Evolutionary conservation across 2,113 vertebrate species (phyloP).

Genomic region (Rana temporaria): DNA sequence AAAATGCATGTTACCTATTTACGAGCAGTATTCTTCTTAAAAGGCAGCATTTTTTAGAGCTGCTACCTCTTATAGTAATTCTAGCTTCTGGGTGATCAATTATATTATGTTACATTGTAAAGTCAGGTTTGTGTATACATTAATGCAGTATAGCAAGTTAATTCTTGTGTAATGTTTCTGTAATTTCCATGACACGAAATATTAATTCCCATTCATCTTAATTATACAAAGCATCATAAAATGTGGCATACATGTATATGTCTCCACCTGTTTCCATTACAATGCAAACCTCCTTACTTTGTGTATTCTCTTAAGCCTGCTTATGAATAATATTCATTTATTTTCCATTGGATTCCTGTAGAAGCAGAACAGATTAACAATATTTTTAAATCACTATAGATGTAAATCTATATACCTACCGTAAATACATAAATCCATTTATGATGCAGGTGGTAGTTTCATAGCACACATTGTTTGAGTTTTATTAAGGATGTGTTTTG

Average conservation of each 20-base stretch:
- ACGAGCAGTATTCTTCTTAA: not conserved
- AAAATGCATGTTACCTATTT: not conserved
- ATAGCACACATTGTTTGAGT: too few relatives aligned
- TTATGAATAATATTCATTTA: not conserved
- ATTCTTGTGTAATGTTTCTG: conserved; percentile 21
- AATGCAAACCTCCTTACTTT: not conserved
- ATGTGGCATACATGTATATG: conserved; percentile 2
- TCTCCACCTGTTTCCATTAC: not conserved
- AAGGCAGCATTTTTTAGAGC: not conserved
- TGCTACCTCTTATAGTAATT: not conserved
- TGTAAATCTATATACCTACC: too few relatives aligned
- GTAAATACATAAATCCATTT: too few relatives aligned
- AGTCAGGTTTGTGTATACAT: not conserved
- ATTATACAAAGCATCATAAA: conserved; percentile 35
- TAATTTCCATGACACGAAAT: not conserved
- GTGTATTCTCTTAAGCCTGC: not conserved
- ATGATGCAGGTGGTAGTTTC: too few relatives aligned
- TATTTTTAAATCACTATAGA: not conserved
- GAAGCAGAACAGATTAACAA: conserved; percentile 2
- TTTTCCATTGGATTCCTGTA: conserved; percentile 10
- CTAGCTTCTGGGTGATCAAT: not conserved
- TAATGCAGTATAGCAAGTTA: not conserved
- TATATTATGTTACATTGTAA: not conserved
- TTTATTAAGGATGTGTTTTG: too few relatives aligned
- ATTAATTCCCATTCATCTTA: conserved; percentile 31